Base-by-base conservation (phyloP, 2,888 invertebrate genomes). In the Prosopocoilus inquinatus region DNA sequence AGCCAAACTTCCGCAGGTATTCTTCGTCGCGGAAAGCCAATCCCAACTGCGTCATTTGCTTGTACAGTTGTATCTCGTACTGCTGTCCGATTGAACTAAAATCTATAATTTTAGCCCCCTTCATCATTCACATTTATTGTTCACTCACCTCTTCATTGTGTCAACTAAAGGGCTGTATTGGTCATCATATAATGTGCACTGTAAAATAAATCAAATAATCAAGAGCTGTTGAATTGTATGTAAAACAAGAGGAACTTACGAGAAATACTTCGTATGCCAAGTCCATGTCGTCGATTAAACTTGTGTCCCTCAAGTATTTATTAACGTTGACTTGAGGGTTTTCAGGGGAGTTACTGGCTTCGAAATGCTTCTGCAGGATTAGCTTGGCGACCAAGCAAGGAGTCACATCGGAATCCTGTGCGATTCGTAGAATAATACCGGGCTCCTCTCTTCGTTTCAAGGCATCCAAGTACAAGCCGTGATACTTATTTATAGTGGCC, bases 121-220 rank as follows among this genome's bases (percentile, higher is more conserved):
- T 28, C n/a, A 28, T 20, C 20, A 20, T 28, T n/a, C n/a, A 28
- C 20, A 28, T 5, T 11, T 16, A 11, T 28, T 43, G 49, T 34
- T 36, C 13, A 43, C 84, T 81, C 80, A 90, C 86, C 87, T 85
- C 76, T 89, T 88, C 55, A 90, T 85, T 33, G 87, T 81, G 78
- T 94, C 92, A 58, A 89, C 83, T 67, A 90, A 80, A 1, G 90
- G 88, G 38, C 94, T 94, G 78, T 94, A 93, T 61, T 89, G 85
- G 70, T 90, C 89, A 73, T 96, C 95, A 75, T 88, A 85, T 61
- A 90, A 80, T 5, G 87, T 82, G 69, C 90, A 91, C 86, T 91
- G 77, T 62, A 84, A 84, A 67, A 62, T 70, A 64, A 64, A 53
- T 43, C 15, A 45, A 43, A 47, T 51, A 20, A 61, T 56, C 54